Evolutionary conservation across 2,797 vertebrate genomes (phyloP), one percentile per base, ranked within the genome.

Genomic region (Echeneis naucrates): DNA sequence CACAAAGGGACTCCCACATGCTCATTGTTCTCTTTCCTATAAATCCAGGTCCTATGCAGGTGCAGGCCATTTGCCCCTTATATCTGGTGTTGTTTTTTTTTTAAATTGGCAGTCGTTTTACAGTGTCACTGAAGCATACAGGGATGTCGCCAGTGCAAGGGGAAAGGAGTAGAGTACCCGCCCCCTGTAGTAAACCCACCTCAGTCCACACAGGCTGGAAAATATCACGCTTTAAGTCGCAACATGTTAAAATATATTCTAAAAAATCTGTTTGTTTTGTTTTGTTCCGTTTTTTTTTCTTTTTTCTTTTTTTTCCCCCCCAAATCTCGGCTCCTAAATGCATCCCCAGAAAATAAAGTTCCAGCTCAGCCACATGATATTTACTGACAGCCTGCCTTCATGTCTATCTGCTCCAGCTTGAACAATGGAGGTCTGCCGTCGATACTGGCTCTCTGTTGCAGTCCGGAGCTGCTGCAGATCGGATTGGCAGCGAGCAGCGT

Each of bases 401-500:
- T 83, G 77, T 74, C 77, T 30, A 74, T 62, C 67, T 61, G 83
- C 75, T 67, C 61, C 66, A 37, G 57, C 67, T 70, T 70, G 56
- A 90, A 92, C 89, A 90, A 93, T 90, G 90, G 89, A 88, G 82
- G 72, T 80, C 86, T 82, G 74, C 75, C 60, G 78, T 85, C 87
- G 55, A 87, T 78, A 54, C 78, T 58, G 75, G 26, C 50, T 69
- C 75, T 63, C 63, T 75, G 38, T 81, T 74, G 75, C 78, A 72
- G 81, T 42, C 78, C 55, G 52, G 57, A 72, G 38, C 62, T 42
- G 63, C 79, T 83, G 82, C 82, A 75, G 61, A 56, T 56, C 75
- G 50, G 4, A 76, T 48, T 59, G 44, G 50, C 79, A 70, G 45
- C 60, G 68, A 58, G 55, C 77, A 76, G 37, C 19, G 45, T 17